Evolutionary conservation across 2,888 invertebrate species (phyloP).

Genomic region (Mellilla xanthometata): DNA sequence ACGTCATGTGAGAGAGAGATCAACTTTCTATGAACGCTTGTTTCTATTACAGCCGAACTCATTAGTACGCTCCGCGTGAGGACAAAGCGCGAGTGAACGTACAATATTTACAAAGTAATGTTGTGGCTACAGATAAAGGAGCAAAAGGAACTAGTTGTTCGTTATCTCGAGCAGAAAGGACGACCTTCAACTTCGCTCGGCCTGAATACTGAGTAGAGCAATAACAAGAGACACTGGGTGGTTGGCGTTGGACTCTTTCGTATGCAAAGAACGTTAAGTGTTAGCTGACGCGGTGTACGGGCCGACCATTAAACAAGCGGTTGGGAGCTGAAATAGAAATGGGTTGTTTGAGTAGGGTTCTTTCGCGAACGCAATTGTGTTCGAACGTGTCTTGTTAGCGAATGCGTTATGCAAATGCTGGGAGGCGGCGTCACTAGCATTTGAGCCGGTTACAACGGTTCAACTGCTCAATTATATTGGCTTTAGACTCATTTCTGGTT

Average conservation of each 20-base stretch:
- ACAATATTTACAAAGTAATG: constrained; percentile 32
- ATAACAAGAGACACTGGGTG: constrained; percentile 74
- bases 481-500: constrained; percentile 24
- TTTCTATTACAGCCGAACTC: constrained; percentile 33
- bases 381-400: constrained; percentile 80
- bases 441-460: constrained; percentile 31
- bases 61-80: constrained; percentile 29
- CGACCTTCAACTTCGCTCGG: constrained; percentile 72
- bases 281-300: constrained; percentile 79
- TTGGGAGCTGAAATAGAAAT: constrained; percentile 78
- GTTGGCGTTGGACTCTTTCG: constrained; percentile 72
- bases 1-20: constrained; percentile 44
- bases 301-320: constrained; percentile 80
- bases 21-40: constrained; percentile 35
- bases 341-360: constrained; percentile 81
- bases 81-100: constrained; percentile 27
- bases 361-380: constrained; percentile 80
- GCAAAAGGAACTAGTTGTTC: constrained; percentile 60
- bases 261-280: constrained; percentile 82
- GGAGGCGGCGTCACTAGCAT: constrained; percentile 44
- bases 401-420: constrained; percentile 76
- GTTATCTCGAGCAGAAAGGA: constrained; percentile 65
- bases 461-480: constrained; percentile 10
- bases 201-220: constrained; percentile 73
- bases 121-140: constrained; percentile 39